Conservation (phyloP, 2,888 invertebrate species). For the Pyralis farinalis region DNA sequence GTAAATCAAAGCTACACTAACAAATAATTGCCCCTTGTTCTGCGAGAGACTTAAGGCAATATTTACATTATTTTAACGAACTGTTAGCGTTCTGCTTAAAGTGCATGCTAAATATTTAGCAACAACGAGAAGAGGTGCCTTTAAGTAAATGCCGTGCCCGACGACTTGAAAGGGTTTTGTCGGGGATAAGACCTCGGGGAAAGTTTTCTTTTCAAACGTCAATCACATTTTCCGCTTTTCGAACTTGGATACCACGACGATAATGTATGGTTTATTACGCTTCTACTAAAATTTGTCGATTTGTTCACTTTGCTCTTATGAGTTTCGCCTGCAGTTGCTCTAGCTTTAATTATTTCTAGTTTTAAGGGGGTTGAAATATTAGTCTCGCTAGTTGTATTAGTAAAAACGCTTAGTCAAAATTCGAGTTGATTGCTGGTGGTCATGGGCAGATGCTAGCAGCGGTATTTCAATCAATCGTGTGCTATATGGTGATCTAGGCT, state of each 20-base stretch:
- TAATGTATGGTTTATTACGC: conserved; percentile 11
- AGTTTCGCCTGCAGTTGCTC: too few relatives aligned
- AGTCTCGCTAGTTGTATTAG: too few relatives aligned
- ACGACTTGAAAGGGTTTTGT: conserved; percentile 25
- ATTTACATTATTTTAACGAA: conserved; percentile 39
- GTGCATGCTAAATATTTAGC: conserved; percentile 35
- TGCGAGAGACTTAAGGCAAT: conserved; percentile 26
- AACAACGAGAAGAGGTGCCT: conserved; percentile 24
- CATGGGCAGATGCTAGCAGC: too few relatives aligned
- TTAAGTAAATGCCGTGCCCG: conserved; percentile 25
- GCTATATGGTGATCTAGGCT: too few relatives aligned
- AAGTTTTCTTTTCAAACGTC: conserved; percentile 30
- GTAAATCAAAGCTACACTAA: conserved; percentile 28
- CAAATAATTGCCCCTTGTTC: conserved; percentile 25
- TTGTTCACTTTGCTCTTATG: neutral
- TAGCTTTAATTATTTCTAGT: too few relatives aligned
- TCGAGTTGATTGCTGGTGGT: too few relatives aligned
- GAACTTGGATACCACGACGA: conserved; percentile 17
- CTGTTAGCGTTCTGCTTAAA: conserved; percentile 32
- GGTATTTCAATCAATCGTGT: too few relatives aligned
- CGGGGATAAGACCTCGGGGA: conserved; percentile 22
- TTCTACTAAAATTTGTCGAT: conserved; percentile 4
- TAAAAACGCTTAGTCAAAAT: too few relatives aligned
- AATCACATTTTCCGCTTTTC: conserved; percentile 29
- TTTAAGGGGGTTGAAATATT: too few relatives aligned